A percentile compares a stretch with the other conserved stretches of the same genome.
phyloP scores from a whole-genome alignment of 2,113 vertebrate species.

The Megalops atlanticus region DNA sequence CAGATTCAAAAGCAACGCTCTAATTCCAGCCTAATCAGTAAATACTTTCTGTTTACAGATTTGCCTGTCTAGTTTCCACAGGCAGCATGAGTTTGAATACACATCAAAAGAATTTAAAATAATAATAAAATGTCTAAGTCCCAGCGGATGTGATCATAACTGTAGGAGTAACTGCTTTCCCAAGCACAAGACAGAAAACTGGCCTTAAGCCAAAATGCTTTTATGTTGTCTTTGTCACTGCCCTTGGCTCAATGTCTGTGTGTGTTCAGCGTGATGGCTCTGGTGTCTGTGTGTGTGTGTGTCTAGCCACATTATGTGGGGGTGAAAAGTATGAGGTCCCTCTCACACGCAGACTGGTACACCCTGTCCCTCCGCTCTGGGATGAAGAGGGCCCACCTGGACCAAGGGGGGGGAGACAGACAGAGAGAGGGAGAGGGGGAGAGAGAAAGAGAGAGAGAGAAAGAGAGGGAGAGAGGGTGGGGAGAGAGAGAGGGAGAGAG shows the following conservation, averaged over 20 bases:
- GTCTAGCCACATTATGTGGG: too few species aligned
- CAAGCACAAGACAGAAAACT: neutral
- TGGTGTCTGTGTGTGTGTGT: constrained; percentile 6
- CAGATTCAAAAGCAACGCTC: neutral
- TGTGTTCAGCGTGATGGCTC: too few species aligned
- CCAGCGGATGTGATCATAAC: neutral
- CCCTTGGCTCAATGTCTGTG: too few species aligned
- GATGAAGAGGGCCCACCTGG: too few species aligned
- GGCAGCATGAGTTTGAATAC: neutral
- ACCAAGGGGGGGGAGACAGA: neutral
- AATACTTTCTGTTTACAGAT: neutral
- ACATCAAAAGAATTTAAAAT: neutral
- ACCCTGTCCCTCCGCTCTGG: too few species aligned
- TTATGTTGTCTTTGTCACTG: too few species aligned
- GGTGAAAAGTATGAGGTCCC: too few species aligned
- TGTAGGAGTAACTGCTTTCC: neutral
- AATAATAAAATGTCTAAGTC: too few species aligned
- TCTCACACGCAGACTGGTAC: too few species aligned
- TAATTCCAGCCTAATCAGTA: neutral
- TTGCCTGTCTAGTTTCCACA: neutral
- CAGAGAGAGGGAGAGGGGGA: neutral
- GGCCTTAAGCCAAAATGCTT: too few species aligned
- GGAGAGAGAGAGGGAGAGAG: neutral
- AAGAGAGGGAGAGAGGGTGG: neutral
- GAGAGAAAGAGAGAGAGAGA: neutral